Evolutionary conservation across 2,797 vertebrate species (phyloP).

Genomic region (Acanthornis magna): DNA sequence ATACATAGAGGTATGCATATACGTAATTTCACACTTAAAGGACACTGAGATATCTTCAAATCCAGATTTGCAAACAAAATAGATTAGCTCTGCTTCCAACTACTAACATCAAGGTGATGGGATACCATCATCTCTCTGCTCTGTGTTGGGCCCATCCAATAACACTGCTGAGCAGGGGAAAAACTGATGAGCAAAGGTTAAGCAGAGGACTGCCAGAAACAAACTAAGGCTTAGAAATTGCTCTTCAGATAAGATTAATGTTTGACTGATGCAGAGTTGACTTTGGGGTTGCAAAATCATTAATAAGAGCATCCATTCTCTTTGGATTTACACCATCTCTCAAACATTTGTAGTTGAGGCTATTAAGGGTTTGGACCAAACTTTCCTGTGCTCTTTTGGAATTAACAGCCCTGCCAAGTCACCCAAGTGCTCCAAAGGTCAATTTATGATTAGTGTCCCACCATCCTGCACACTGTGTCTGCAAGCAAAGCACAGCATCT

Average conservation of each 20-base stretch:
- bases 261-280: background rate
- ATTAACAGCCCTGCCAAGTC: background rate
- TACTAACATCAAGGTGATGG: background rate
- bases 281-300: background rate
- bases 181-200: background rate
- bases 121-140: background rate
- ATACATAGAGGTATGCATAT: background rate
- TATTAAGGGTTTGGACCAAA: background rate
- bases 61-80: background rate
- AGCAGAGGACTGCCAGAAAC: constrained; percentile 16
- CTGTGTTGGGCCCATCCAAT: background rate
- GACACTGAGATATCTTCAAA: background rate
- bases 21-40: background rate
- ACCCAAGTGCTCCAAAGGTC: constrained; percentile 53
- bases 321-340: background rate
- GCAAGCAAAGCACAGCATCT: background rate
- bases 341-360: background rate
- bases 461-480: background rate
- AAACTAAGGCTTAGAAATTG: background rate
- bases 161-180: background rate
- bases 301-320: background rate
- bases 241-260: background rate
- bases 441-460: constrained; percentile 1
- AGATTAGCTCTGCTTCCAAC: background rate
- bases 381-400: background rate